Conservation (phyloP, 2,888 invertebrate genomes). For the Lycaena phlaeas region DNA sequence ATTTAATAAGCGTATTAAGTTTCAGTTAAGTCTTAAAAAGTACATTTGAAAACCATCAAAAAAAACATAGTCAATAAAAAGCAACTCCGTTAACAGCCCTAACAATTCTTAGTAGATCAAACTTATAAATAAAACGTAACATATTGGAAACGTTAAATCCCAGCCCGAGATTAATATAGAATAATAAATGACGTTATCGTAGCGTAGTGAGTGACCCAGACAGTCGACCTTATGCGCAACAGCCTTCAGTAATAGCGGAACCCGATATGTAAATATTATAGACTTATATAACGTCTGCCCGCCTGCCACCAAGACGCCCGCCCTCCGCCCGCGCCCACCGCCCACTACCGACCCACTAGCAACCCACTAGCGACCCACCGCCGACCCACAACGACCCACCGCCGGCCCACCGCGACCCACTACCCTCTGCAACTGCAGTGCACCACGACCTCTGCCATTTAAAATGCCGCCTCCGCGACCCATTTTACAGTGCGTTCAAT, state of each 20-base stretch:
- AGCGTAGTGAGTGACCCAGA: conserved; percentile 22
- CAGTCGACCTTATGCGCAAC: conserved; percentile 48
- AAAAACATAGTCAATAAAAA: too few relatives aligned
- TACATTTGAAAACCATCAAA: too few relatives aligned
- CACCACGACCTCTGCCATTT: conserved; percentile 54
- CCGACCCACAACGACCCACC: too few relatives aligned
- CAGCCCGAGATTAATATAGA: too few relatives aligned
- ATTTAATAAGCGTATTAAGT: too few relatives aligned
- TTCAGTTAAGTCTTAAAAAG: too few relatives aligned
- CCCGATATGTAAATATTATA: conserved; percentile 27
- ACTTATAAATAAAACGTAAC: too few relatives aligned
- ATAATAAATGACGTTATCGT: conserved; percentile 2
- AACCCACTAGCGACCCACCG: too few relatives aligned
- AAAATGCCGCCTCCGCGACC: conserved; percentile 26
- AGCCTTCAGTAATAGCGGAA: conserved; percentile 58
- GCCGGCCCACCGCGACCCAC: conserved; percentile 35
- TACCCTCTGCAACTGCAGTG: conserved; percentile 39
- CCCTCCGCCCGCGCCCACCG: conserved; percentile 35
- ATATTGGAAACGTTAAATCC: too few relatives aligned
- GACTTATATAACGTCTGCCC: conserved; percentile 22
- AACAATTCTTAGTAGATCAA: too few relatives aligned
- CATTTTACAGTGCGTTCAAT: conserved; percentile 9
- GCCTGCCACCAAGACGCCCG: conserved; percentile 31
- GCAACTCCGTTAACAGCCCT: too few relatives aligned
- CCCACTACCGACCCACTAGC: conserved; percentile 17